Evolutionary conservation across 2,797 vertebrate genomes (phyloP), one percentile per base, ranked within the genome.

Genomic region (Taenioides sp.): DNA sequence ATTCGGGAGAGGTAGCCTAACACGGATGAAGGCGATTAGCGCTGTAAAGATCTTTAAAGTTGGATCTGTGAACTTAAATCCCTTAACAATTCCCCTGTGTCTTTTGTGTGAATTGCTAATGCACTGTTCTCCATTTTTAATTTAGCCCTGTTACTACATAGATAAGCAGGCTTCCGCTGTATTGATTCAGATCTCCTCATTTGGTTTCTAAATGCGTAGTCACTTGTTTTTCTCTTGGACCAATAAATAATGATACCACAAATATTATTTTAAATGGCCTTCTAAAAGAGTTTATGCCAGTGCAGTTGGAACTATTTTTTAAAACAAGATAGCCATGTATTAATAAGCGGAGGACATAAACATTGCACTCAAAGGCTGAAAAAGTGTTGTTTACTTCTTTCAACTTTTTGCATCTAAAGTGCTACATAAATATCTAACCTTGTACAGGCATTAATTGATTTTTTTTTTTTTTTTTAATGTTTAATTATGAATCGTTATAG

Each of bases 41-140:
- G 22, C 61, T 71, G 73, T 76, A 75, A 82, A 78, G 72, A 65
- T 64, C n/a, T 61, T 80, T 72, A 72, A n/a, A 70, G 79, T 75
- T 12, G 37, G 47, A 60, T 78, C 59, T 54, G 66, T 64, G 70
- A 83, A 82, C 4, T 84, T 84, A 86, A 86, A 84, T 85, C 59
- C 76, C 73, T 65, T 47, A 73, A 80, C 77, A 80, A 81, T 86
- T 84, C 83, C 76, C 72, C 37, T 6, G 71, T 63, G 80, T 60
- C 43, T 52, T 67, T 80, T 85, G 77, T 85, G 88, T 79, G 75
- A 75, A 76, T 70, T 79, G 73, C 73, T 82, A 80, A 88, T 78
- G 70, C 55, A 69, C 69, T 73, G 58, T 77, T 84, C 69, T 12
- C 47, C 58, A 70, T 75, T 75, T 69, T 57, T 23, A 78, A 84